Evolutionary conservation across 2,113 vertebrate genomes (phyloP).

Genomic region (Gadus macrocephalus): DNA sequence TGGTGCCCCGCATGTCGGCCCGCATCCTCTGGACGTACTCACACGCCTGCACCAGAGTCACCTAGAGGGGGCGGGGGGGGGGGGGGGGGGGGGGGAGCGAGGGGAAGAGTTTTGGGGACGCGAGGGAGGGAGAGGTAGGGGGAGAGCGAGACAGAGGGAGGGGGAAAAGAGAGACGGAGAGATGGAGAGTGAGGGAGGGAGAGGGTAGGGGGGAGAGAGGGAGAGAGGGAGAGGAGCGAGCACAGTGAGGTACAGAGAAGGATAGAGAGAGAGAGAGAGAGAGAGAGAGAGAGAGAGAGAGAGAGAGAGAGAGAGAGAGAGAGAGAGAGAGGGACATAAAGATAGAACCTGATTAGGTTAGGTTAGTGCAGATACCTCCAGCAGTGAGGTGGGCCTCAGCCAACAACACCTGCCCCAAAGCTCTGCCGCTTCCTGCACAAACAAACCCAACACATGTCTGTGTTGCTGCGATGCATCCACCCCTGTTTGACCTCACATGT

Average conservation of each 20-base stretch:
- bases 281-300: background rate
- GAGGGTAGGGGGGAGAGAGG: background rate
- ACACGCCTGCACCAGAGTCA: constrained; percentile 71
- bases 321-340: background rate
- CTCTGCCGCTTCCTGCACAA: constrained; percentile 24
- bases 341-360: too few relatives aligned
- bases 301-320: background rate
- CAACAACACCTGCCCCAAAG: constrained; percentile 20
- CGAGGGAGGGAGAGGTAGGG: background rate
- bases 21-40: constrained; percentile 77
- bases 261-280: background rate
- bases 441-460: constrained; percentile 14
- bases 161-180: background rate
- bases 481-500: constrained; percentile 34
- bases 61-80: constrained; percentile 59
- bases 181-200: background rate
- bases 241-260: too few relatives aligned
- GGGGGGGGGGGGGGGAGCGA: background rate
- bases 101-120: background rate
- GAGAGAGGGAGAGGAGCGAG: background rate
- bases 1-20: constrained; percentile 61
- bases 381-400: constrained; percentile 2
- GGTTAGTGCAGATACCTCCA: background rate
- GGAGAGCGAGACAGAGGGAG: background rate
- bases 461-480: constrained; percentile 13